Base-by-base conservation (phyloP, 2,888 invertebrate species). In the Nephrotoma appendiculata region DNA sequence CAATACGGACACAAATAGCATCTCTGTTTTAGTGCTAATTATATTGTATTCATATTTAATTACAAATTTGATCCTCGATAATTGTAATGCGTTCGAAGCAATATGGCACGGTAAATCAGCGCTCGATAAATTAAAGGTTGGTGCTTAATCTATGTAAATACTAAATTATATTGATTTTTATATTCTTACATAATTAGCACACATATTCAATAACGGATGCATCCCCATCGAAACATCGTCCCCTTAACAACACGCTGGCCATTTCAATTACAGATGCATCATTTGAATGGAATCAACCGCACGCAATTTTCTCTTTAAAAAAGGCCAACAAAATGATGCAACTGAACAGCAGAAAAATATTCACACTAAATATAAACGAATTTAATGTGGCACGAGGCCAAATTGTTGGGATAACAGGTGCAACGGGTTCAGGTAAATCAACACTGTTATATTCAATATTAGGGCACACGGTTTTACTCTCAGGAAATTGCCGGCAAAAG, bases 401-500 rank as follows among this genome's bases (percentile, higher is more conserved):
- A 86, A 57, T 87, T 19, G 57, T 86, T 85, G 87, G 87, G 7
- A 85, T 87, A 84, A 87, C 87, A 1, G 88, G 88, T 41, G 15
- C 86, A 9, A 57, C 86, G 0, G 86, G 86, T 1, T 87, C 87
- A 12, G 85, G 87, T 1, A 88, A 86, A 86, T 86, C 87, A 83
- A 52, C 88, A 19, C 57, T 88, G 31, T 71, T 86, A 5, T 87
- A 88, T 57, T 48, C 87, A 19, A 87, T 88, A 12, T 85, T 88
- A 41, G 88, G 88, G 6, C 88, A 88, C 48, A 83, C 52, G 41
- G 83, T 86, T 45, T 48, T 86, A 41, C 84, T 86, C 7, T 86
- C 71, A n/a, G 88, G 88, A 48, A 86, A 85, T 11, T 42, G 86
- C 15, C 83, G 86, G 48, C 86, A 86, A 71, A 86, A 86, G 9